phyloP scores from a whole-genome alignment of 2,797 vertebrate genomes.

The Rachycentron canadum region DNA sequence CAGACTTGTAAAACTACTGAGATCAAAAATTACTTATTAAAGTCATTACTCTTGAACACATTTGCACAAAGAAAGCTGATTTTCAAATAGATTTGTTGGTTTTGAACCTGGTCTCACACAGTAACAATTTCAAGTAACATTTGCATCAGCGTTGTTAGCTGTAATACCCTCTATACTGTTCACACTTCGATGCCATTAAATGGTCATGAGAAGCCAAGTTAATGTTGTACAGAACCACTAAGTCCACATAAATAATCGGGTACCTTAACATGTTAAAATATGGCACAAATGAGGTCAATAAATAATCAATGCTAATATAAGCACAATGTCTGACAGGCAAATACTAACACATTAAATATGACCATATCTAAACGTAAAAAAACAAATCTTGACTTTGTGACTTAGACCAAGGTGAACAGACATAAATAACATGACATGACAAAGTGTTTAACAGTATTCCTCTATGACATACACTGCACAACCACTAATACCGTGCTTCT shows the following conservation, averaged over 20 bases:
- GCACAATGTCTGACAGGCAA: conserved; percentile 47
- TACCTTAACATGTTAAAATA: conserved; percentile 42
- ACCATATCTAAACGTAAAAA: conserved; percentile 32
- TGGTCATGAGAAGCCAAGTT: background rate
- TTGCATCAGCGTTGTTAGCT: conserved; percentile 2
- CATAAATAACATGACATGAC: conserved; percentile 39
- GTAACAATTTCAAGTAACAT: conserved; percentile 41
- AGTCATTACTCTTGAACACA: conserved; percentile 19
- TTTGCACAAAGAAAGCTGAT: conserved; percentile 4
- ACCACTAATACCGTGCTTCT: conserved; percentile 1
- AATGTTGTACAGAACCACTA: background rate
- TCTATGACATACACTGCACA: conserved; percentile 24
- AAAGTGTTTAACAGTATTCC: conserved; percentile 3
- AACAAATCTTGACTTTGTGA: conserved; percentile 30
- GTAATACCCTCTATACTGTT: conserved; percentile 11
- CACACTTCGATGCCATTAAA: conserved; percentile 4
- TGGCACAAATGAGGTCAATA: conserved; percentile 59
- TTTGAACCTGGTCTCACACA: background rate
- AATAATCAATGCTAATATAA: conserved; percentile 53
- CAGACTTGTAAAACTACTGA: background rate
- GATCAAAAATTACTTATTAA: conserved; percentile 11
- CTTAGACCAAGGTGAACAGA: conserved; percentile 18
- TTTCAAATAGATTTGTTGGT: background rate
- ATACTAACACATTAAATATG: conserved; percentile 34
- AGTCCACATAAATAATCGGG: conserved; percentile 35